These are phyloP conservation scores for Muscicapa adusta DNA, from an alignment of 2,113 vertebrate genomes.

Conservation along the genomic window DNA sequence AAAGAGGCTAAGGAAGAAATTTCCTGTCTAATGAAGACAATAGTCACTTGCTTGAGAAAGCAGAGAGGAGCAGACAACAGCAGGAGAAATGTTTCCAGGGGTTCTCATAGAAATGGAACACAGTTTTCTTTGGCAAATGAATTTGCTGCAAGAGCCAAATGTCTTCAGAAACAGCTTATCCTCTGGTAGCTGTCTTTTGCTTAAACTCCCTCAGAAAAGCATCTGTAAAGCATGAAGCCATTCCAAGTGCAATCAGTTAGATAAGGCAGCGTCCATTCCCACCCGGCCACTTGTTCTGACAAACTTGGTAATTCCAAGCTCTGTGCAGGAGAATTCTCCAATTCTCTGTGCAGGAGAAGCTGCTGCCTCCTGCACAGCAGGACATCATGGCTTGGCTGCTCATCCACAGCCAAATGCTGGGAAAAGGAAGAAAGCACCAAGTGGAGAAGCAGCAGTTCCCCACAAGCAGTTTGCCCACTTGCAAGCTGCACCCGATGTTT, in stretches of 20 bases:
- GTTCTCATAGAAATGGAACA: slow-evolving; percentile 46
- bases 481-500: not conserved
- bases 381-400: not conserved
- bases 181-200: slow-evolving; percentile 29
- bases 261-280: not conserved
- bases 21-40: slow-evolving; percentile 35
- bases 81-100: slow-evolving; percentile 43
- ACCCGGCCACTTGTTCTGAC: not conserved
- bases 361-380: not conserved
- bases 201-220: slow-evolving; percentile 2
- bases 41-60: slow-evolving; percentile 30
- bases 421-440: not conserved
- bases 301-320: not conserved
- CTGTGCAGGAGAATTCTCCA: not conserved
- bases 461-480: not conserved
- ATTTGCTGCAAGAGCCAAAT: slow-evolving; percentile 37
- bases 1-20: not conserved
- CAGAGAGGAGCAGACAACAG: not conserved
- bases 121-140: slow-evolving; percentile 57
- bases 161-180: slow-evolving; percentile 46
- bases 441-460: not conserved
- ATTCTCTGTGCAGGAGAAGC: not conserved
- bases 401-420: not conserved
- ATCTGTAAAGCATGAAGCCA: not conserved
- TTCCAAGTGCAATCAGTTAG: slow-evolving; percentile 41